Evolutionary conservation across 1,140 invertebrate species (phyloP), one percentile per base, ranked within the genome.

Genomic region (Thrips palmi): DNA sequence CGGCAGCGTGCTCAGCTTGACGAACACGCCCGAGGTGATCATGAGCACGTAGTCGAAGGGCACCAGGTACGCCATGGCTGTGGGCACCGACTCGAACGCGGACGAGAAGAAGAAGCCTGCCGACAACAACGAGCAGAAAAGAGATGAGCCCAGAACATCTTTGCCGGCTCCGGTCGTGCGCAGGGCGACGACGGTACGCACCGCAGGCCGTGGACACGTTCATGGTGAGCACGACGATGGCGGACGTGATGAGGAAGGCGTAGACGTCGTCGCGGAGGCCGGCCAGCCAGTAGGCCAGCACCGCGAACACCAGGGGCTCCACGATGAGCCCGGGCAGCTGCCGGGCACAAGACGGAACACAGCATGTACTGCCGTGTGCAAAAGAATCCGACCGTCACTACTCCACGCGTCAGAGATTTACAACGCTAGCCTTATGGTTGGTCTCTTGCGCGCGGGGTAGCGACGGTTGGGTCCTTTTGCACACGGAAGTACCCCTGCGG

Each of bases 31-130:
- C 41, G 82, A 84, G 0, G 80, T 83, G 44, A 87, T 75, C 82
- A 89, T 87, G 14, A 87, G 63, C 22, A 80, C 60, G 43, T 84
- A 85, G 58, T 88, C 83, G 50, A 87, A 82, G 0, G 86, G 83
- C 24, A 89, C 75, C 25, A 91, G 61, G 52, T 82, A 83, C 1
- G 79, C 70, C 64, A 87, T 79, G 3, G 81, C 82, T 33, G 74
- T 50, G 15, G 78, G 68, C 41, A 84, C 71, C 17, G 75, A 78
- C 25, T 81, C 78, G 50, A 84, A 85, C 10, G 77, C 72, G 24
- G 72, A 74, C 0, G 82, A 85, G 53, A 87, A 87, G 52, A 88
- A 84, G 39, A 76, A 73, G 27, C 81, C 82, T 86, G n/a, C n/a
- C n/a, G n/a, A n/a, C n/a, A n/a, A n/a, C n/a, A n/a, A n/a, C n/a